Percentiles rank a stretch among this genome's conserved stretches.
Conservation (phyloP, 2,888 invertebrate genomes). For the Sceliomorpha sp. region DNA sequence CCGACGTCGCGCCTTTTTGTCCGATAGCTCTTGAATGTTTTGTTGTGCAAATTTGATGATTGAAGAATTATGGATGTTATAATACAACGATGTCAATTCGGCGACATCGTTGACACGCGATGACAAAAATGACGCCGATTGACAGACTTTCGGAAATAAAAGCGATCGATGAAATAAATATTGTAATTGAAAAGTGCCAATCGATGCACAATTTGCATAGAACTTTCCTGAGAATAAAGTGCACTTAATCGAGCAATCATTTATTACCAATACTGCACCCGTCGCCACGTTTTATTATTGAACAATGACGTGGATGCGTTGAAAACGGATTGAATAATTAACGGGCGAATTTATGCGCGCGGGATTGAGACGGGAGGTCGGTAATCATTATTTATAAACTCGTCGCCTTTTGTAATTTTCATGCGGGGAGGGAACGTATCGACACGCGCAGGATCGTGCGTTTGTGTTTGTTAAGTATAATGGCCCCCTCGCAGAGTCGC, state of each 20-base stretch:
- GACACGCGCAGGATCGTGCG: slow-evolving; percentile 28
- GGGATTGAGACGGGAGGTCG: not conserved
- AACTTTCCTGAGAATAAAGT: too few relatives aligned
- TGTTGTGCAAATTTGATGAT: slow-evolving; percentile 18
- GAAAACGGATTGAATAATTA: slow-evolving; percentile 36
- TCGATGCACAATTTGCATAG: too few relatives aligned
- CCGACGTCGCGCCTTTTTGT: slow-evolving; percentile 48
- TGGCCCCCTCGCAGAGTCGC: slow-evolving; percentile 8
- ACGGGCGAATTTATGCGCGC: slow-evolving; percentile 4
- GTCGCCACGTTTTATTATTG: slow-evolving; percentile 9
- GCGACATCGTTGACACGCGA: too few relatives aligned
- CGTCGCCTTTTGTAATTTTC: slow-evolving; percentile 25
- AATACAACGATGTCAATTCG: too few relatives aligned
- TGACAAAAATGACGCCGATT: too few relatives aligned
- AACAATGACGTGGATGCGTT: slow-evolving; percentile 30
- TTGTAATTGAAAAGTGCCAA: too few relatives aligned
- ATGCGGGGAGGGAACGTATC: slow-evolving; percentile 18
- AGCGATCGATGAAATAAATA: too few relatives aligned
- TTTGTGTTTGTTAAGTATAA: slow-evolving; percentile 18
- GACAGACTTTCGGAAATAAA: too few relatives aligned
- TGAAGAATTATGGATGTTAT: slow-evolving; percentile 16
- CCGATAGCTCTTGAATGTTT: slow-evolving; percentile 31
- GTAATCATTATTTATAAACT: slow-evolving; percentile 37
- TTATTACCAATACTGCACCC: too few relatives aligned
- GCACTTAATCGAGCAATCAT: too few relatives aligned